Evolutionary conservation across 2,797 vertebrate genomes (phyloP), one percentile per base, ranked within the genome.

Genomic region (Acomys russatus): DNA sequence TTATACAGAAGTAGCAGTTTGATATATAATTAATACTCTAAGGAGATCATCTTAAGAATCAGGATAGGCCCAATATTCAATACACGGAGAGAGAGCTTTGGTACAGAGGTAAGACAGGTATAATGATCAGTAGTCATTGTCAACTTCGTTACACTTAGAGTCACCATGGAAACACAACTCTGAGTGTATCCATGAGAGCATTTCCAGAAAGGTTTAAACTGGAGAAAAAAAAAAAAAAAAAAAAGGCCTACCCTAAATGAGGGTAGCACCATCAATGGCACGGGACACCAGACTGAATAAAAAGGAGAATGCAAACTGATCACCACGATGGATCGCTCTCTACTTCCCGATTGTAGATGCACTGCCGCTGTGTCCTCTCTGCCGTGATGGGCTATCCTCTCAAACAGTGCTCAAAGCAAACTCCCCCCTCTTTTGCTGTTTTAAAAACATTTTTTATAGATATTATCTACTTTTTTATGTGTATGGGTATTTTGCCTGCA

Each of bases 1-100:
- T 86, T 86, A 56, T 59, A 82, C 91, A 71, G 74, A 92, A 89
- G 78, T 23, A 73, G 14, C 20, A 23, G 89, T 76, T 66, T 64
- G 38, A 70, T 28, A 82, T 25, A 12, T 8, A 38, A 84, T 71
- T n/a, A 76, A 88, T 70, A 44, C 70, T 77, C 86, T 87, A 12
- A 2, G 56, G 51, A 78, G 17, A 90, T 89, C 49, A 77, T 92
- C 51, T 61, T 59, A 11, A 87, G 64, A 92, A 64, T 74, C 61
- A 49, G 17, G 17, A 17, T 38, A 8, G 9, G 10, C 5, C 3
- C 74, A 79, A 38, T 9, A 66, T 73, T 54, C 35, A 94, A 11
- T n/a, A 28, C 20, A 20, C 38, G 10, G 9, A 44, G 33, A 61
- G 44, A 83, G n/a, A 44, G 1, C 6, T 63, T 10, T 64, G 66